Evolutionary conservation across 2,113 vertebrate genomes (phyloP).

Genomic region (Cochlearius cochlearius): DNA sequence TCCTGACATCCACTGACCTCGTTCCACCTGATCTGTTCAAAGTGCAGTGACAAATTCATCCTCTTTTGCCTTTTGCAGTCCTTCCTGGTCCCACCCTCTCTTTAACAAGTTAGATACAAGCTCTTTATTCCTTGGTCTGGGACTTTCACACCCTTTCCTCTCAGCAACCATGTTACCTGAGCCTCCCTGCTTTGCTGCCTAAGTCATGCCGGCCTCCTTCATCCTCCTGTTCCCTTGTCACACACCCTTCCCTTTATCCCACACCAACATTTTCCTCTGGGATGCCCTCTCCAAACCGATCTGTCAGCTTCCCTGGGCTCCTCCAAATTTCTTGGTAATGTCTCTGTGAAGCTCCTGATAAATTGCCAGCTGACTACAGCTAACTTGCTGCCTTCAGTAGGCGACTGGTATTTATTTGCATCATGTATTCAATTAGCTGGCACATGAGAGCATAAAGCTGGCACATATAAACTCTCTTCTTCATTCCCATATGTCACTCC

Average conservation of each 20-base stretch:
- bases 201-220: not conserved
- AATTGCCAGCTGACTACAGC: not conserved
- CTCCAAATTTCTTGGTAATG: not conserved
- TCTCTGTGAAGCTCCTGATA: not conserved
- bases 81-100: not conserved
- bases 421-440: constrained; percentile 31
- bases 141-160: not conserved
- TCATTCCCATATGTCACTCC: constrained; percentile 44
- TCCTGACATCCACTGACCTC: not conserved
- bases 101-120: not conserved
- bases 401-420: constrained; percentile 18
- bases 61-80: not conserved
- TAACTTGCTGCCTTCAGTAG: constrained; percentile 1
- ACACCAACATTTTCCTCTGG: not conserved
- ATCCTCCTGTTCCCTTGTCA: not conserved
- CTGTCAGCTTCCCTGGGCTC: not conserved
- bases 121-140: not conserved
- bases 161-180: not conserved
- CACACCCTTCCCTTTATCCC: not conserved
- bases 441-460: not conserved
- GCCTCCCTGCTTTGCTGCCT: not conserved
- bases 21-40: rapidly evolving
- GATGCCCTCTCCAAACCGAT: not conserved
- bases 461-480: constrained; percentile 21
- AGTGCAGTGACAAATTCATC: not conserved